Evolutionary conservation across 2,113 vertebrate genomes (phyloP).

Genomic region (Siniperca knerii): DNA sequence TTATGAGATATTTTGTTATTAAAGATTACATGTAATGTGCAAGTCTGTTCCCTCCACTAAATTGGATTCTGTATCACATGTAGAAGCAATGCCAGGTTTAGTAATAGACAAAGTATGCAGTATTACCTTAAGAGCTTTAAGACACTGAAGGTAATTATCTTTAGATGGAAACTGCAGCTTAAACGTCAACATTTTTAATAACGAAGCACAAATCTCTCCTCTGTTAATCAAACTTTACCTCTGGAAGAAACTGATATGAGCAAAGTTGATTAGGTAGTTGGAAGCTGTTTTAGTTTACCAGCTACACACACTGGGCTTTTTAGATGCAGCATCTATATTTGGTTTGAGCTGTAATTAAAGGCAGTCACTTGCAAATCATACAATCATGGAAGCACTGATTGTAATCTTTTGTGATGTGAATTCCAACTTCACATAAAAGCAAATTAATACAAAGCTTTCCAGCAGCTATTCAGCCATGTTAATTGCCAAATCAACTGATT

Average conservation of each 20-base stretch:
- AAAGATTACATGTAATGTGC: constrained; percentile 47
- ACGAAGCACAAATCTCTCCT: background rate
- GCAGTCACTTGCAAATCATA: constrained; percentile 62
- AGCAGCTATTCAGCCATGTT: constrained; percentile 41
- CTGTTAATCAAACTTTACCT: constrained; percentile 35
- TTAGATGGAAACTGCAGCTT: constrained; percentile 30
- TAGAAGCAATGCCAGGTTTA: constrained; percentile 33
- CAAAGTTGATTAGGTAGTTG: constrained; percentile 33
- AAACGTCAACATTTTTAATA: constrained; percentile 68
- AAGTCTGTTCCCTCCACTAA: constrained; percentile 33
- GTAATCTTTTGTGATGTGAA: constrained; percentile 57
- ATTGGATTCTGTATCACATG: constrained; percentile 58
- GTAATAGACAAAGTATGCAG: constrained; percentile 31
- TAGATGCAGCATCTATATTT: constrained; percentile 31
- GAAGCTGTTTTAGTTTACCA: constrained; percentile 43
- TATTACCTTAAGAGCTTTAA: constrained; percentile 54
- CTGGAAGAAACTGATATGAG: constrained; percentile 34
- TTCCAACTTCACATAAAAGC: constrained; percentile 52
- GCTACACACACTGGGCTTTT: constrained; percentile 25
- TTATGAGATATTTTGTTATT: constrained; percentile 51
- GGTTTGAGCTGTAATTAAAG: constrained; percentile 61
- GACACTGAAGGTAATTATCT: constrained; percentile 56
- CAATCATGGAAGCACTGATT: constrained; percentile 52
- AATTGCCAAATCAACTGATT: constrained; percentile 58
- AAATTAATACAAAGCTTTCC: constrained; percentile 45